Evolutionary conservation across 2,797 vertebrate species (phyloP), one percentile per base, ranked within the genome.

Genomic region (Sebastes itinus): DNA sequence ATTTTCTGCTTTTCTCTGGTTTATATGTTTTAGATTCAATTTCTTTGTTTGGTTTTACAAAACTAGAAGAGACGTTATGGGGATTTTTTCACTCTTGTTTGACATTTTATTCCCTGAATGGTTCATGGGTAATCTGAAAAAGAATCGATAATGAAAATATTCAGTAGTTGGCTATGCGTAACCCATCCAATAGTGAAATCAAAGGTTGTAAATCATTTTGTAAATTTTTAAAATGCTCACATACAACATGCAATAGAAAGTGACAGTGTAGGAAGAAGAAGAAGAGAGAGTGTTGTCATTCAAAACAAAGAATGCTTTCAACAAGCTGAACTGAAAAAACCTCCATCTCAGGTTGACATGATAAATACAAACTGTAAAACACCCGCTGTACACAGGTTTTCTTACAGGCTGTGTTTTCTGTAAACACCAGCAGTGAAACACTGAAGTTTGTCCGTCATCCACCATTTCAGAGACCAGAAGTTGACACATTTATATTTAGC

Each of bases 381-480:
- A 61, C 16, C 42, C 12, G 2, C 30, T 28, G 5, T 3, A 23
- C 20, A 38, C 56, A 7, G 13, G 3, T 61, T 68, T 74, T 32
- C 59, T 73, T 64, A 73, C 69, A 11, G 27, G 12, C 10, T 69
- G 54, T 82, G 59, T 81, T 84, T 81, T 61, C 33, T 80, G 70
- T 87, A 82, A 90, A 86, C 75, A 78, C 2, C 2, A 65, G 68
- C 25, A 38, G 35, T 69, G 60, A 77, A 74, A 80, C 72, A 74
- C 52, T 35, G 59, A 60, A 58, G 61, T 16, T 10, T 42, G n/a
- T 60, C 63, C 16, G 82, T 20, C 54, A 8, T 80, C 64, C 38
- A 16, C 23, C 23, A 5, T 73, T 28, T 64, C n/a, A 10, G 35
- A 71, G 62, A 74, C 76, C n/a, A 13, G 20, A 54, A 42, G 20